Evolutionary conservation across 2,888 invertebrate genomes (phyloP).

Genomic region (Ophion costatus): DNA sequence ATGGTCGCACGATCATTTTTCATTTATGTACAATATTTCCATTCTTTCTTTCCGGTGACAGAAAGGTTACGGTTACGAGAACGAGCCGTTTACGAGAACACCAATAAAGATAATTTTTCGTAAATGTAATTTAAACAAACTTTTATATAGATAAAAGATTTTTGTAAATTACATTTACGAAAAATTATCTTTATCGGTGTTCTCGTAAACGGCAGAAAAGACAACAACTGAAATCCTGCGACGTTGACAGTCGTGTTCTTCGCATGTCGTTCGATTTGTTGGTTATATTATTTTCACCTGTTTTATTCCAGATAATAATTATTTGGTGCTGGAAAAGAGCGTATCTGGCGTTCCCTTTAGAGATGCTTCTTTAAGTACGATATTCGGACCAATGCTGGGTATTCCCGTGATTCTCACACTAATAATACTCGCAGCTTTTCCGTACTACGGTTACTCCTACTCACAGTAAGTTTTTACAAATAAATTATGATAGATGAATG

Average conservation of each 20-base stretch:
- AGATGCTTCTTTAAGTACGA: constrained; percentile 66
- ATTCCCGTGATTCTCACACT: constrained; percentile 72
- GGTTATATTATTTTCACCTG: background rate
- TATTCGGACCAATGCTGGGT: constrained; percentile 74
- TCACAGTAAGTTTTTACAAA: constrained; percentile 75
- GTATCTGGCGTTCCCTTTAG: constrained; percentile 74
- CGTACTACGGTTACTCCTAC: constrained; percentile 76
- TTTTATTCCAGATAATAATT: constrained; percentile 70
- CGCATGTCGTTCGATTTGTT: background rate
- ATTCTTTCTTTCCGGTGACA: no score
- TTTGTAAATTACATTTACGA: background rate
- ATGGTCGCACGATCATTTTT: no score
- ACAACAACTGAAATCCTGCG: background rate
- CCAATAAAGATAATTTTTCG: constrained; percentile 1
- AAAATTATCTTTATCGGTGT: background rate
- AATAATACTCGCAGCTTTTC: constrained; percentile 71
- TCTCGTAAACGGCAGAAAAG: background rate
- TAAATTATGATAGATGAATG: background rate
- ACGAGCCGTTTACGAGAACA: background rate
- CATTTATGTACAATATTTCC: background rate
- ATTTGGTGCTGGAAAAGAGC: constrained; percentile 63
- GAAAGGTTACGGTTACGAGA: no score
- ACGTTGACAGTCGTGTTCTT: background rate
- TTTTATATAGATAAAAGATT: background rate
- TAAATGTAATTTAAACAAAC: background rate